Evolutionary conservation across 2,113 vertebrate genomes (phyloP).

Genomic region (Tetraodon nigroviridis): DNA sequence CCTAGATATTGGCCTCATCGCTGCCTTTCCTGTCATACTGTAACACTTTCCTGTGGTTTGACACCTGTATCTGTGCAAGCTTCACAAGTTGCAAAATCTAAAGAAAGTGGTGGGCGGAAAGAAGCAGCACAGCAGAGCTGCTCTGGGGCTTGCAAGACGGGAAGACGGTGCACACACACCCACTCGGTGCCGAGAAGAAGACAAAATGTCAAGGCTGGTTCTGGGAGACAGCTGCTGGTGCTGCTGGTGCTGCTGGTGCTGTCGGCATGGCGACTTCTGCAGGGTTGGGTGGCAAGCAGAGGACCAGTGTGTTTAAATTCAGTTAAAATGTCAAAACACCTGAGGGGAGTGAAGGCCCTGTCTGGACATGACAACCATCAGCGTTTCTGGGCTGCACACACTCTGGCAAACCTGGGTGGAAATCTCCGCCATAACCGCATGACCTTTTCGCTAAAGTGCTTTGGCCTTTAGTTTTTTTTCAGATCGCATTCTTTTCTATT

Average conservation of each 20-base stretch:
- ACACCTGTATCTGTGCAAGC: slow-evolving; percentile 52
- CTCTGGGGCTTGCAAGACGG: not conserved
- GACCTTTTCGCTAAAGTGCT: slow-evolving; percentile 57
- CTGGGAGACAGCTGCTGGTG: slow-evolving; percentile 51
- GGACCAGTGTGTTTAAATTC: slow-evolving; percentile 59
- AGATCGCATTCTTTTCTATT: slow-evolving; percentile 41
- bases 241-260: slow-evolving; percentile 57
- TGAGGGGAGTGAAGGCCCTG: slow-evolving; percentile 45
- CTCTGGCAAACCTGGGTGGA: slow-evolving; percentile 48
- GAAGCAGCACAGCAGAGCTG: slow-evolving; percentile 36
- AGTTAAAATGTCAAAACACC: slow-evolving; percentile 69
- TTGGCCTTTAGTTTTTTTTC: slow-evolving; percentile 54
- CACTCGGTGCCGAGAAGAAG: slow-evolving; percentile 41
- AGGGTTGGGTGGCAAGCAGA: slow-evolving; percentile 40
- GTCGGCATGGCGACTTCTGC: slow-evolving; percentile 48
- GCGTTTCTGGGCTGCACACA: slow-evolving; percentile 33
- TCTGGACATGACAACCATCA: slow-evolving; percentile 56
- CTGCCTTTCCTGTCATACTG: slow-evolving; percentile 14
- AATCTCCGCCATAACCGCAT: slow-evolving; percentile 48
- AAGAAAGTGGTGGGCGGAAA: slow-evolving; percentile 57
- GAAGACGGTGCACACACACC: slow-evolving; percentile 5
- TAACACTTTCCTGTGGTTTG: slow-evolving; percentile 49
- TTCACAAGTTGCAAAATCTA: slow-evolving; percentile 47
- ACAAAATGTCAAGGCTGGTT: slow-evolving; percentile 62
- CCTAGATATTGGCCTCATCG: slow-evolving; percentile 23